Conservation (phyloP, 2,113 vertebrate species). For the Lampris megalopsis region DNA sequence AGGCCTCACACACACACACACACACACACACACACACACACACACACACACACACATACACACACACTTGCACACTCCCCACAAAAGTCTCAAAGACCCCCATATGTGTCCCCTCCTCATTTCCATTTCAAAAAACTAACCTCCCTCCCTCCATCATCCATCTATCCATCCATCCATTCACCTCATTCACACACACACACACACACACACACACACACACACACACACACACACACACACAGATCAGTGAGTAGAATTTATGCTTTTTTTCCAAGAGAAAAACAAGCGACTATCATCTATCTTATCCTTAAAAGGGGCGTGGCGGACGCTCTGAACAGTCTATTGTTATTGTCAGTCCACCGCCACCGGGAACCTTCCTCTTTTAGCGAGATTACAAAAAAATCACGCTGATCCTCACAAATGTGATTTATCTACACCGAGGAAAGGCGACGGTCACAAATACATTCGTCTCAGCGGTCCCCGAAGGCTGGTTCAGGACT, state of each 20-base stretch:
- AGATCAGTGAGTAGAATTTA: constrained; percentile 18
- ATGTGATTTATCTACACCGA: constrained; percentile 16
- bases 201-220: constrained; percentile 36
- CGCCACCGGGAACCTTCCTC: constrained; percentile 25
- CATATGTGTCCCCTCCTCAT: constrained; percentile 78
- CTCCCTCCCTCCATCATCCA: constrained; percentile 54
- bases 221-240: constrained; percentile 29
- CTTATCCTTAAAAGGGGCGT: constrained; percentile 25
- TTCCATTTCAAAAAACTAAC: constrained; percentile 77
- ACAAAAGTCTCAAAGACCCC: constrained; percentile 80
- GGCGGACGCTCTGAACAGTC: background rate
- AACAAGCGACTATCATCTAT: constrained; percentile 20
- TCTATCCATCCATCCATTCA: constrained; percentile 57
- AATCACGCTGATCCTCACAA: constrained; percentile 40
- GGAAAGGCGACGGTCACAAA: constrained; percentile 41
- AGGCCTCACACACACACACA: background rate
- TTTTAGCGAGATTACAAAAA: constrained; percentile 8
- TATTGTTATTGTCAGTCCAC: background rate
- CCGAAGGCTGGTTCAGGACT: constrained; percentile 15
- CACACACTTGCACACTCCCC: constrained; percentile 49
- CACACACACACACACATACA: constrained; percentile 60
- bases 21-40: constrained; percentile 20
- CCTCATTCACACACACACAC: constrained; percentile 28
- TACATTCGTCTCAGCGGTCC: constrained; percentile 12
- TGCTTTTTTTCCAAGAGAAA: background rate